Conservation (phyloP, 2,888 invertebrate genomes). For the Melangyna quadrimaculata region DNA sequence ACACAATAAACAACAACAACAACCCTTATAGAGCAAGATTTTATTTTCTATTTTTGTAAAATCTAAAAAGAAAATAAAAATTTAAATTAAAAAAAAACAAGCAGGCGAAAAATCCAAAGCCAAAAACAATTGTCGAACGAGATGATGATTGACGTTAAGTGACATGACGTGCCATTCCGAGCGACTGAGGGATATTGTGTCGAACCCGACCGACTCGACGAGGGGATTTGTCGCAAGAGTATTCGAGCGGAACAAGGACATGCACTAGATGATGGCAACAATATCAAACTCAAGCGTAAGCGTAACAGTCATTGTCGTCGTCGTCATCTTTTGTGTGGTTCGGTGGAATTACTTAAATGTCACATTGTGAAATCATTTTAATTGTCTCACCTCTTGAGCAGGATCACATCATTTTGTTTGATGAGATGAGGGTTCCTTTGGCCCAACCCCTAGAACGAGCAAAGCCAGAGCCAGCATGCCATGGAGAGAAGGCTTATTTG, state of each 20-base stretch:
- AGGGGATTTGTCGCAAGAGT: conserved; percentile 62
- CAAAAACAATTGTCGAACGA: conserved; percentile 65
- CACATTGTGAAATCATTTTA: conserved; percentile 70
- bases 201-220: not conserved
- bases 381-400: conserved; percentile 69
- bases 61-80: conserved; percentile 49
- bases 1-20: conserved; percentile 33
- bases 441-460: conserved; percentile 3
- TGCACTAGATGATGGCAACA: conserved; percentile 63
- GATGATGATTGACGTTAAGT: conserved; percentile 71
- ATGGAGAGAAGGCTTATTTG: conserved; percentile 62
- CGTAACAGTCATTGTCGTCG: conserved; percentile 13
- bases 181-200: conserved; percentile 48
- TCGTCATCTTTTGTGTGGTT: conserved; percentile 50
- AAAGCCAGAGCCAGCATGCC: conserved; percentile 16
- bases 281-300: too few species aligned
- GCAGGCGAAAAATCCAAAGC: conserved; percentile 15
- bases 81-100: conserved; percentile 67
- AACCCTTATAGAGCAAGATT: conserved; percentile 20
- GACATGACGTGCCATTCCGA: conserved; percentile 68
- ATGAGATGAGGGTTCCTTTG: conserved; percentile 45
- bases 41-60: conserved; percentile 24
- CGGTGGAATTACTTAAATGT: conserved; percentile 67
- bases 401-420: conserved; percentile 39
- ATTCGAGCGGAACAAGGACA: conserved; percentile 47